Evolutionary conservation across 2,113 vertebrate species (phyloP).

Genomic region (Microtus pennsylvanicus): DNA sequence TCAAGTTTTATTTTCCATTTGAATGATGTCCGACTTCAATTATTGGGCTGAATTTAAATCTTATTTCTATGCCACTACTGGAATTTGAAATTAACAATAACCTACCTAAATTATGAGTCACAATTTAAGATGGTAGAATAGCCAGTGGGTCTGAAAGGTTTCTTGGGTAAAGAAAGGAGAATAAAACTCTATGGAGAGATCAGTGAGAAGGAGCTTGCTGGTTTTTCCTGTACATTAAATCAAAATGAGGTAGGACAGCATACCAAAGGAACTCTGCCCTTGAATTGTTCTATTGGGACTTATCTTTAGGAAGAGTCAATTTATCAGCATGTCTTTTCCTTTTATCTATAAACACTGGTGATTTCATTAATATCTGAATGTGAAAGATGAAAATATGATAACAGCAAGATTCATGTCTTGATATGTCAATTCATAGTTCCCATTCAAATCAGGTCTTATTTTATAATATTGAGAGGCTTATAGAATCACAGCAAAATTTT

Average conservation of each 20-base stretch:
- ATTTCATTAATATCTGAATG: not conserved
- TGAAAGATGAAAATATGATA: not conserved
- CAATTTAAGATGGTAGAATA: not conserved
- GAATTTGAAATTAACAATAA: constrained; percentile 48
- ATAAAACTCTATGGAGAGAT: not conserved
- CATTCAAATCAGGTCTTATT: not conserved
- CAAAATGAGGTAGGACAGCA: not conserved
- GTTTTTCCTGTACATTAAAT: constrained; percentile 26
- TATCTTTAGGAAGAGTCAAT: constrained; percentile 14
- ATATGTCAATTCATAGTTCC: not conserved
- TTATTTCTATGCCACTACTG: constrained; percentile 23
- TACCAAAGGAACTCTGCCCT: constrained; percentile 20
- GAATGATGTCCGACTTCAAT: constrained; percentile 27
- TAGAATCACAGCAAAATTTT: constrained; percentile 25
- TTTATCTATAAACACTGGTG: constrained; percentile 4
- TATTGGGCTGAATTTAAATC: constrained; percentile 46
- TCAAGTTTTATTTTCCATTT: constrained; percentile 52
- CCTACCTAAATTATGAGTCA: constrained; percentile 27
- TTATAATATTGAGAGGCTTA: constrained; percentile 35
- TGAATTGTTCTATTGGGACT: constrained; percentile 16
- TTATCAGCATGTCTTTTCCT: not conserved
- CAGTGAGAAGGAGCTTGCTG: not conserved
- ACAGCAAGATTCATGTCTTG: not conserved
- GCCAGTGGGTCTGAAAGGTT: not conserved
- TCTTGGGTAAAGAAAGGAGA: not conserved